Conservation (phyloP, 2,797 vertebrate species). For the Chloroceryle amazona region DNA sequence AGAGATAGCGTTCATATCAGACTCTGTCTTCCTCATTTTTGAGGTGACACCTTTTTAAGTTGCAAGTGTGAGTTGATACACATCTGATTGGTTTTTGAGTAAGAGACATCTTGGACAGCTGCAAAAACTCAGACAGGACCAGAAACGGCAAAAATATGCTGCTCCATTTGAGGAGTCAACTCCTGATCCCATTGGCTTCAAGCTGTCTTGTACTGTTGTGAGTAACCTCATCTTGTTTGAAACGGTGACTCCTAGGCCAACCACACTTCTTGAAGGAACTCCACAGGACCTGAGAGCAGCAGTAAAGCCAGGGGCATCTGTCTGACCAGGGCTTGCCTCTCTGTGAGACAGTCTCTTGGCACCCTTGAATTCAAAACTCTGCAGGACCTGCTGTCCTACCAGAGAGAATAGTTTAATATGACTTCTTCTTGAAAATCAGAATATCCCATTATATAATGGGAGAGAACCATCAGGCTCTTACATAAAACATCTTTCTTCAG, state of each 20-base stretch:
- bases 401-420: not conserved
- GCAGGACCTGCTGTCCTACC: not conserved
- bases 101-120: not conserved
- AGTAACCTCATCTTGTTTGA: not conserved
- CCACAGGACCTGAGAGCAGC: not conserved
- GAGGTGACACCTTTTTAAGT: not conserved
- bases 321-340: not conserved
- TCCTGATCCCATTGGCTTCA: not conserved
- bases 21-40: not conserved
- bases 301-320: not conserved
- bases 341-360: not conserved
- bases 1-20: not conserved
- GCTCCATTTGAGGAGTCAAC: not conserved
- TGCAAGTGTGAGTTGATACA: not conserved
- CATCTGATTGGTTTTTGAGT: not conserved
- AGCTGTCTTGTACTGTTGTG: not conserved
- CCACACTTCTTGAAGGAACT: not conserved
- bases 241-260: not conserved
- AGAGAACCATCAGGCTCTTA: not conserved
- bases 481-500: not conserved
- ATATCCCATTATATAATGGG: not conserved
- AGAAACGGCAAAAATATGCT: not conserved
- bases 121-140: accelerated
- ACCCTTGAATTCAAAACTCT: not conserved
- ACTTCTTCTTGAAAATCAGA: not conserved